These are phyloP conservation scores for Platynereis dumerilii DNA, from an alignment of 2,888 invertebrate genomes.

Conservation along the genomic window DNA sequence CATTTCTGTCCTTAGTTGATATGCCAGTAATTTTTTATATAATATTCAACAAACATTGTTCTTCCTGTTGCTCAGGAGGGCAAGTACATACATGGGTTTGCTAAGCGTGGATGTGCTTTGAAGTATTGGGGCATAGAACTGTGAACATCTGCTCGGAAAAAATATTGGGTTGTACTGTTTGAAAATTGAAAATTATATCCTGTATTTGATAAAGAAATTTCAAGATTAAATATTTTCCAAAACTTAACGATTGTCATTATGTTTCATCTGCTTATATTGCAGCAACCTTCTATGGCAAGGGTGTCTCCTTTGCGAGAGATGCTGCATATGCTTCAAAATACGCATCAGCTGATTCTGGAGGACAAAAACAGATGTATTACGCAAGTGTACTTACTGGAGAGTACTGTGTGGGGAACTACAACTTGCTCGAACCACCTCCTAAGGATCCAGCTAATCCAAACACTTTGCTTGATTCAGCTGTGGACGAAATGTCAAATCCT, in stretches of 20 bases:
- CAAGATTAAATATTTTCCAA: too few species aligned
- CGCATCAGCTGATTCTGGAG: background rate
- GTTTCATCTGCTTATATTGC: background rate
- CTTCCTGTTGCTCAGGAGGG: too few species aligned
- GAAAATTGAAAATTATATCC: too few species aligned
- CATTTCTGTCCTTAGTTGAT: too few species aligned
- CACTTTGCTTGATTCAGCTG: background rate
- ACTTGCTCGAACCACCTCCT: background rate
- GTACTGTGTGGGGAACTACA: background rate
- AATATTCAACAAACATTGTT: too few species aligned
- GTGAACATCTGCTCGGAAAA: too few species aligned
- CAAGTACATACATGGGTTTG: too few species aligned
- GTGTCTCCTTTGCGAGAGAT: background rate
- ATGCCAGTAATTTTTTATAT: too few species aligned
- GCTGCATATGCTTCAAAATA: background rate
- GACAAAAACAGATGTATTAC: conserved; percentile 8
- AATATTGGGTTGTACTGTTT: too few species aligned
- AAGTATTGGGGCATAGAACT: too few species aligned
- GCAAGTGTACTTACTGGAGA: conserved; percentile 4
- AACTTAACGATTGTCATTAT: background rate
- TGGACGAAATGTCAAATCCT: background rate
- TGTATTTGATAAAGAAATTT: too few species aligned
- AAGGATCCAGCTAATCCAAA: background rate
- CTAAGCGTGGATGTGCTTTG: too few species aligned
- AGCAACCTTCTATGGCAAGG: background rate